phyloP scores from a whole-genome alignment of 1,140 invertebrate genomes.

The Meloidogyne hapla region DNA sequence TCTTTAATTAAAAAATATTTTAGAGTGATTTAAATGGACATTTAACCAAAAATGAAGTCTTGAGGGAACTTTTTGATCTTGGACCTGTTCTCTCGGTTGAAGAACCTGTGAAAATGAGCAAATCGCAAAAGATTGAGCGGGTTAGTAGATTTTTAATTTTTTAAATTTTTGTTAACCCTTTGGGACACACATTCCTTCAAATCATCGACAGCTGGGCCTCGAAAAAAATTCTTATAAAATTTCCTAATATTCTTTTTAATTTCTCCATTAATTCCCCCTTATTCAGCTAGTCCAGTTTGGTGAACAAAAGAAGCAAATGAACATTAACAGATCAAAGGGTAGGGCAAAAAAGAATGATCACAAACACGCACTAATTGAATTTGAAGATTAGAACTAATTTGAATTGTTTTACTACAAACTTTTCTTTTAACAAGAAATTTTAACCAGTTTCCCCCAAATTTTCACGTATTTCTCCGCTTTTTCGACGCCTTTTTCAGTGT shows the following conservation, averaged over 20 bases:
- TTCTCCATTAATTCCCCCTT: not conserved
- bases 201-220: too few relatives aligned
- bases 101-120: constrained; percentile 17
- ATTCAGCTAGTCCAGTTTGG: constrained; percentile 13
- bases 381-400: not conserved
- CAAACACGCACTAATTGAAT: constrained; percentile 20
- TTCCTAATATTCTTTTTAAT: not conserved
- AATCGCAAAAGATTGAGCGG: constrained; percentile 38
- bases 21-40: constrained; percentile 45
- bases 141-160: constrained; percentile 18
- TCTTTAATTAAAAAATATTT: not conserved
- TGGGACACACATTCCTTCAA: not conserved
- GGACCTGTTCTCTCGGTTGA: constrained; percentile 32
- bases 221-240: not conserved
- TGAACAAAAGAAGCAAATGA: constrained; percentile 22
- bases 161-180: not conserved
- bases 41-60: constrained; percentile 44
- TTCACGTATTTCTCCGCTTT: too few relatives aligned
- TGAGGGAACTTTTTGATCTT: constrained; percentile 48
- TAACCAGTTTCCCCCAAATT: too few relatives aligned
- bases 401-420: too few relatives aligned
- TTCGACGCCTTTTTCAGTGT: too few relatives aligned
- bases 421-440: too few relatives aligned
- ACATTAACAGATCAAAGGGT: constrained; percentile 20
- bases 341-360: constrained; percentile 15